Evolutionary conservation across 2,113 vertebrate species (phyloP), one percentile per base, ranked within the genome.

Genomic region (Pomatostomus ruficeps): DNA sequence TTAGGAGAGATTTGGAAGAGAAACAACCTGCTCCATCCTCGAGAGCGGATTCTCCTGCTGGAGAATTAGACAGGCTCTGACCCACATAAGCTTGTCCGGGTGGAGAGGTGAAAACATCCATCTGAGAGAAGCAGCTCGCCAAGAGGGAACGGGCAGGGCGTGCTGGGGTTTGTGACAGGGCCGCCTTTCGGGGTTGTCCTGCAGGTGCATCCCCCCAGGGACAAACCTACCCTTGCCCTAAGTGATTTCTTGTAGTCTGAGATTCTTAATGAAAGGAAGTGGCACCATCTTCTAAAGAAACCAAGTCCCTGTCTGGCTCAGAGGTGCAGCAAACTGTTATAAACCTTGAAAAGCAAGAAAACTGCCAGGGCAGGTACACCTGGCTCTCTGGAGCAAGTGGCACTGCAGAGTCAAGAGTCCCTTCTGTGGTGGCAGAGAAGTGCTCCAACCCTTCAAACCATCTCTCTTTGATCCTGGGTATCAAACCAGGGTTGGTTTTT

Each of bases 1-100:
- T 91, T 94, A 92, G 93, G 66, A 92, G 74, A 93, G 94, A 85
- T 92, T 87, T 91, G 91, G 51, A 85, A 84, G 91, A 49, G 91
- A 81, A 93, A 84, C 91, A 92, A 46, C 85, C 72, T 40, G 85
- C 79, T 95, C 81, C 95, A 66, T 73, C 93, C 89, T 71, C 21
- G 4, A 80, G 89, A 84, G 55, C 73, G 58, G 91, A 94, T 77
- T 72, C 88, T 89, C 71, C 92, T 67, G 85, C 63, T 1, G 20
- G 61, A 89, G 91, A 74, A 55, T 81, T 84, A 88, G 54, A 6
- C 1, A 8, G 77, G 75, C 88, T 23, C 2, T 91, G 94, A 97
- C 91, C 95, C 84, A 68, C 6, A 75, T 71, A 89, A 59, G n/a
- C 58, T 42, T 35, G 58, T 33, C 58, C 3, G 58, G 36, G 57